Base-by-base conservation (phyloP, 1,140 invertebrate genomes). In the Bathynomus jamesi region DNA sequence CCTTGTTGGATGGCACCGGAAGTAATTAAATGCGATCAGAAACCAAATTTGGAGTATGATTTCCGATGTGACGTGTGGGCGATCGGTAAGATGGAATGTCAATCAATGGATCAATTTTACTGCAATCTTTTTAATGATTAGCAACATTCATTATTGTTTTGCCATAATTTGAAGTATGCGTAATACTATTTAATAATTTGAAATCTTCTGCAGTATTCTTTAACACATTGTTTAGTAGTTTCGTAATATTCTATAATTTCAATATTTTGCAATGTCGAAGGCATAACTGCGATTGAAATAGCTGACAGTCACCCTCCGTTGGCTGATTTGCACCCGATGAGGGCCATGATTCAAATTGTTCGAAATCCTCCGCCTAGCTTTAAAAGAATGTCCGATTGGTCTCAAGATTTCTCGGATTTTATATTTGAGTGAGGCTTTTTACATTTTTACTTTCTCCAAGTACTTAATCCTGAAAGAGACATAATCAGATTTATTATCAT, bases 1-100 rank as follows among this genome's bases (percentile, higher is more conserved):
- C 92, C 93, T 0, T 91, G 88, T 78, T 95, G 92, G 91, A 94
- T 95, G 91, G 92, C 93, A 1, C 94, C 94, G 0, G 94, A 96
- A 84, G 86, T 92, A 2, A 85, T 92, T 0, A 83, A 85, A 0
- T 85, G 83, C 75, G 83, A 85, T 71, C 82, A 83, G 75, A 82
- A 83, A 73, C 53, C 82, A 10, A 82, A 84, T 17, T 86, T 84
- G 69, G 84, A 85, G 17, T 91, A 95, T 81, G 88, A 90, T 64
- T 87, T 87, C 86, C 90, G 87, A 87, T 29, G 94, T 95, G 82
- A 90, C 95, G n/a, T 95, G n/a, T 96, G 94, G 94, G 90, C 92
- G 2, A 78, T 95, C 60, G 94, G 95, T 80, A 79, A 79, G 76
- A n/a, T n/a, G n/a, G n/a, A n/a, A n/a, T n/a, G n/a, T n/a, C n/a